Percentiles rank a stretch among this genome's conserved stretches.
These are phyloP conservation scores for Alcedo quadribrachys DNA, from an alignment of 2,797 vertebrate species.

Conservation along the genomic window DNA sequence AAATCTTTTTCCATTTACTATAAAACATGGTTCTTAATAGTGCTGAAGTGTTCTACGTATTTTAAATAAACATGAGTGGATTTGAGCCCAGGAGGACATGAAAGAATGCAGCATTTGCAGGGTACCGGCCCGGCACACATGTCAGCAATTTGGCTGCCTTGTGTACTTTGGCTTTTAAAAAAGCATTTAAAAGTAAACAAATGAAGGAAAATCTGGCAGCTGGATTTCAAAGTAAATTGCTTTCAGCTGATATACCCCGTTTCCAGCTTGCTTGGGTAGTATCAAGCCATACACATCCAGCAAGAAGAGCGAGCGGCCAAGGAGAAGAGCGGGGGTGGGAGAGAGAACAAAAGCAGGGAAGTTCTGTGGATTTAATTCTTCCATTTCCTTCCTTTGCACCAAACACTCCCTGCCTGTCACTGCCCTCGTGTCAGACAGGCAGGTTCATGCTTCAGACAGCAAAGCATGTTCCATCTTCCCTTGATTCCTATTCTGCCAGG, in stretches of 20 bases:
- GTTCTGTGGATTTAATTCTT: conserved; percentile 56
- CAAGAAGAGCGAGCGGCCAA: conserved; percentile 84
- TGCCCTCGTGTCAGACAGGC: neutral
- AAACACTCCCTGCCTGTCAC: conserved; percentile 46
- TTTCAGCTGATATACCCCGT: conserved; percentile 92
- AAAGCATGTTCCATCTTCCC: neutral
- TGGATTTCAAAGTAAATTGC: conserved; percentile 91
- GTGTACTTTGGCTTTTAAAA: conserved; percentile 95
- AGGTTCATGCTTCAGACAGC: neutral
- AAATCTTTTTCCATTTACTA: conserved; percentile 91
- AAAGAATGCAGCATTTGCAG: conserved; percentile 89
- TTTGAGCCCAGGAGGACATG: conserved; percentile 91
- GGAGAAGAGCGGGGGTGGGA: conserved; percentile 75
- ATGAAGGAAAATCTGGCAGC: conserved; percentile 93
- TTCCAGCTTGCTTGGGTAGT: conserved; percentile 92
- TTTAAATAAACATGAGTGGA: conserved; percentile 95
- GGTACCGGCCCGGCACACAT: conserved; percentile 89
- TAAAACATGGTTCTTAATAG: conserved; percentile 94
- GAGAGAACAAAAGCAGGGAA: conserved; percentile 79
- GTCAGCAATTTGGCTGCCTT: conserved; percentile 97
- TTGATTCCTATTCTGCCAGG: neutral
- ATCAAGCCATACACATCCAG: conserved; percentile 87
- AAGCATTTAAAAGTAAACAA: conserved; percentile 97
- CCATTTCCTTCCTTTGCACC: conserved; percentile 68
- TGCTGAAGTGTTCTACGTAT: conserved; percentile 93